Conservation (phyloP, 2,797 vertebrate genomes). For the Notoglanidium macrostoma region DNA sequence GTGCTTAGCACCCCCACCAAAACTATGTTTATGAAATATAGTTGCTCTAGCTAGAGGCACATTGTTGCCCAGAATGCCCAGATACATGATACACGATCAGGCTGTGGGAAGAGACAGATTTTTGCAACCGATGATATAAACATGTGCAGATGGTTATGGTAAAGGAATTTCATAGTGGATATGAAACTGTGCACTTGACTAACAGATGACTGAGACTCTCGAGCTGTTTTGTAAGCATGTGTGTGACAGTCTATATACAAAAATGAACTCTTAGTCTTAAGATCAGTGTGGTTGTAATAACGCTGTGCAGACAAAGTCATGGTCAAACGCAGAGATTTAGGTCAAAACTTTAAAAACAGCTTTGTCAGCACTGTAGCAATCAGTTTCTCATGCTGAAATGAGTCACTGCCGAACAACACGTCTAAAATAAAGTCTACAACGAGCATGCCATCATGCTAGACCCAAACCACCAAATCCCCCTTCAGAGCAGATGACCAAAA, state of each 20-base stretch:
- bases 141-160: slow-evolving; percentile 29
- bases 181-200: slow-evolving; percentile 33
- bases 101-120: slow-evolving; percentile 12
- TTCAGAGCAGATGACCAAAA: slow-evolving; percentile 46
- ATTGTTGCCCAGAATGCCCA: slow-evolving; percentile 33
- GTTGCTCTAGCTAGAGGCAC: slow-evolving; percentile 51
- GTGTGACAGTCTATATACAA: slow-evolving; percentile 9
- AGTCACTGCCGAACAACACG: slow-evolving; percentile 48
- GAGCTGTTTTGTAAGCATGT: slow-evolving; percentile 20
- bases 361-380: slow-evolving; percentile 51
- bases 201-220: slow-evolving; percentile 17
- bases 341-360: slow-evolving; percentile 40
- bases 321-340: slow-evolving; percentile 26
- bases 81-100: slow-evolving; percentile 45
- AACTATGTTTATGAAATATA: slow-evolving; percentile 44
- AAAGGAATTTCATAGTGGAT: slow-evolving; percentile 12
- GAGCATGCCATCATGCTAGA: slow-evolving; percentile 48
- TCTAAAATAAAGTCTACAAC: slow-evolving; percentile 48
- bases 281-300: slow-evolving; percentile 21
- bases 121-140: slow-evolving; percentile 7
- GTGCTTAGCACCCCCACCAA: slow-evolving; percentile 25
- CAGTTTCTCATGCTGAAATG: slow-evolving; percentile 50
- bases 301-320: slow-evolving; percentile 30
- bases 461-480: slow-evolving; percentile 51
- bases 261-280: slow-evolving; percentile 3